phyloP scores from a whole-genome alignment of 2,888 invertebrate genomes.

The Sisyra terminalis region DNA sequence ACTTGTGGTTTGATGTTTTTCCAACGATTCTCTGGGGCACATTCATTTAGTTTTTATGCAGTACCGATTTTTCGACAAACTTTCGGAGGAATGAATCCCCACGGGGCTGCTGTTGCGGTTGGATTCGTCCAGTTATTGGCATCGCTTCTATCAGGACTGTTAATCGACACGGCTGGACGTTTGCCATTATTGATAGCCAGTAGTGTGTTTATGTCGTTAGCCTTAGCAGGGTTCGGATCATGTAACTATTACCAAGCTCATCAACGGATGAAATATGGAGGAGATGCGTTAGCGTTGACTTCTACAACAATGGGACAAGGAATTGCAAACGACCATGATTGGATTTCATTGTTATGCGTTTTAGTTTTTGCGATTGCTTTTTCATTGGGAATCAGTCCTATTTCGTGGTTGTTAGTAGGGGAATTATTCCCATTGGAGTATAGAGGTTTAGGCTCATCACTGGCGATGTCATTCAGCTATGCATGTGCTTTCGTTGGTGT shows the following conservation, averaged over 20 bases:
- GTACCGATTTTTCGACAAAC: constrained; percentile 77
- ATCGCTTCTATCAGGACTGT: constrained; percentile 60
- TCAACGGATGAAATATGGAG: constrained; percentile 22
- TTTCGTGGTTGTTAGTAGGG: constrained; percentile 71
- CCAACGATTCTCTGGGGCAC: constrained; percentile 70
- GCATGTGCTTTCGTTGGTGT: constrained; percentile 74
- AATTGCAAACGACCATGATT: constrained; percentile 33
- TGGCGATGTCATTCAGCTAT: constrained; percentile 76
- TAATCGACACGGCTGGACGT: constrained; percentile 76
- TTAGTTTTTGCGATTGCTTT: constrained; percentile 73
- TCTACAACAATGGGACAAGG: background rate
- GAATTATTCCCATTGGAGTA: constrained; percentile 71
- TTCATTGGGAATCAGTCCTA: constrained; percentile 76
- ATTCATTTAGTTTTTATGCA: constrained; percentile 72
- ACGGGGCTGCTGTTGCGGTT: constrained; percentile 70
- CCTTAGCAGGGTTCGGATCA: constrained; percentile 71
- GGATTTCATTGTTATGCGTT: constrained; percentile 71
- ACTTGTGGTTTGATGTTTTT: constrained; percentile 81
- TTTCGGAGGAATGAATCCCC: constrained; percentile 64
- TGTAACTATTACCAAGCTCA: constrained; percentile 60
- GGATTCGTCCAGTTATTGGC: constrained; percentile 74
- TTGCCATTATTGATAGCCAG: constrained; percentile 70
- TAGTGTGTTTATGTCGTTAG: constrained; percentile 69
- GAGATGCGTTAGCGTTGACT: constrained; percentile 9
- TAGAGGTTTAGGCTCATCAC: constrained; percentile 71